Conservation (phyloP, 2,113 vertebrate genomes). For the Piprites chloris region DNA sequence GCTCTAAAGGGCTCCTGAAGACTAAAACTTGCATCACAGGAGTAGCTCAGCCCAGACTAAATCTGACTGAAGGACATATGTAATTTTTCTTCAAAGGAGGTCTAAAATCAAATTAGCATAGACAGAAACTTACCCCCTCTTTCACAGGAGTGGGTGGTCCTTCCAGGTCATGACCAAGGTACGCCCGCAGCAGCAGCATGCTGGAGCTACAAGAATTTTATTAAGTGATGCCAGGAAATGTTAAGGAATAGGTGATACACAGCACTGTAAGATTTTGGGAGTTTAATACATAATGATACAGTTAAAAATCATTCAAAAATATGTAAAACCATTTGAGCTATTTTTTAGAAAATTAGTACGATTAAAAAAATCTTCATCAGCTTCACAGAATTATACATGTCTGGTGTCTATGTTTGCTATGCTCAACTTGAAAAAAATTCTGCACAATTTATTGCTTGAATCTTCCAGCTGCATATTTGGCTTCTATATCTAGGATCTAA, state of each 20-base stretch:
- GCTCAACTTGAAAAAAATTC: not conserved
- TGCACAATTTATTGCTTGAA: not conserved
- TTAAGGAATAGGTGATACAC: not conserved
- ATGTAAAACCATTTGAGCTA: not conserved
- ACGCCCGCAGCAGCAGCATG: not conserved
- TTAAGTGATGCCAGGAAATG: not conserved
- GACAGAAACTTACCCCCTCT: conserved; percentile 26
- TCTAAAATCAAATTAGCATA: conserved; percentile 25
- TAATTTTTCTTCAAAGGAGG: conserved; percentile 47
- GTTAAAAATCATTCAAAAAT: not conserved
- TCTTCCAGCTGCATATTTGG: not conserved
- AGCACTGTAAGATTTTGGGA: not conserved
- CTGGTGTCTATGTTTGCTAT: not conserved
- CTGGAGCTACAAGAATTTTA: not conserved
- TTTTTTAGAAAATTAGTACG: not conserved
- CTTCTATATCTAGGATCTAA: not conserved
- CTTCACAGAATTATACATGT: not conserved
- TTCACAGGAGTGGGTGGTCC: conserved; percentile 67
- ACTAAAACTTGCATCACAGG: not conserved
- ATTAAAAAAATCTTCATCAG: not conserved
- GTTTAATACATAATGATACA: not conserved
- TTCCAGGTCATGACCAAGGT: conserved; percentile 56
- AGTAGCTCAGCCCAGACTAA: not conserved
- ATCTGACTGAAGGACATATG: not conserved
- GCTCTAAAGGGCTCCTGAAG: not conserved